Conservation (phyloP, 2,888 invertebrate species). For the Erpobdella octoculata region DNA sequence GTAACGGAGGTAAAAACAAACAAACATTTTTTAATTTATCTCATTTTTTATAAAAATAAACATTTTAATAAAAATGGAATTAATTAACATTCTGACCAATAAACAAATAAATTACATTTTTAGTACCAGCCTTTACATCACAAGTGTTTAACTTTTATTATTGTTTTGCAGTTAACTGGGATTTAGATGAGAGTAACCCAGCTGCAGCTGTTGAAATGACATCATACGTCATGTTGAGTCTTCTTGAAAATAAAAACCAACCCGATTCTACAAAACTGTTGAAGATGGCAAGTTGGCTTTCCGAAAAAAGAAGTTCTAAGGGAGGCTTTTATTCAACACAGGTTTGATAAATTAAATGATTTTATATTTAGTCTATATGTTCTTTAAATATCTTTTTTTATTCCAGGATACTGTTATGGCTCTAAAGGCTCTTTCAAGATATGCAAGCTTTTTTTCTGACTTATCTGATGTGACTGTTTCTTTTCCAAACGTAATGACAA, state of each 20-base stretch:
- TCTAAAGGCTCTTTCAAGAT: not conserved
- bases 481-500: not conserved
- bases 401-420: slow-evolving; percentile 1
- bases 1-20: not conserved
- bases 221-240: not conserved
- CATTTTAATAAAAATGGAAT: no score
- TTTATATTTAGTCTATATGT: not conserved
- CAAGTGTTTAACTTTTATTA: not conserved
- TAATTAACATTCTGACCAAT: no score
- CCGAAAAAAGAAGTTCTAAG: not conserved
- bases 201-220: not conserved
- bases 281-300: not conserved
- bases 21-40: not conserved
- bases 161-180: not conserved
- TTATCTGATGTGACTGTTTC: not conserved
- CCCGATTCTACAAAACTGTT: not conserved
- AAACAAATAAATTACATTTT: no score
- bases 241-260: not conserved
- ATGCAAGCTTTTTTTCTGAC: not conserved
- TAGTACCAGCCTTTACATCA: no score
- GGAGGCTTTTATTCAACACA: slow-evolving; percentile 5
- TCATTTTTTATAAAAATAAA: not conserved
- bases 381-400: not conserved
- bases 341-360: not conserved
- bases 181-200: not conserved